Conservation (phyloP, 2,113 vertebrate species). For the Chaetodon auriga region DNA sequence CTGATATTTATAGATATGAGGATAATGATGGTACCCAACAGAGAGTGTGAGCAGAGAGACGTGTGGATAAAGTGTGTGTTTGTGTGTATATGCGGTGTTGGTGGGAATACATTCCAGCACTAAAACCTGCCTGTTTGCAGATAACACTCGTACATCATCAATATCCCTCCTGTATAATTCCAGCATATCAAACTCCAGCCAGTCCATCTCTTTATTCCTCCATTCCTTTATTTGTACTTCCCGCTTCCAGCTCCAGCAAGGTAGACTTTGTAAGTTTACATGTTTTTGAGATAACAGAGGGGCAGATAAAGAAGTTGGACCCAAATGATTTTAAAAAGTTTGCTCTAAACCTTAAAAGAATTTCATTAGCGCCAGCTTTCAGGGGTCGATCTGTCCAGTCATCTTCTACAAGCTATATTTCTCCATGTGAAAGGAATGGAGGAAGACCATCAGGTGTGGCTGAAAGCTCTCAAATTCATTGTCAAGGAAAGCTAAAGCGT, state of each 20-base stretch:
- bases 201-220: conserved; percentile 33
- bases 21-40: conserved; percentile 69
- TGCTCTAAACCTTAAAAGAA: background rate
- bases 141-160: conserved; percentile 66
- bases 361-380: background rate
- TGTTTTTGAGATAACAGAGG: conserved; percentile 28
- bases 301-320: conserved; percentile 24
- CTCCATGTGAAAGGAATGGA: too few relatives aligned
- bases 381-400: background rate
- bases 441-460: too few relatives aligned
- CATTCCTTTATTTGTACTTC: conserved; percentile 7
- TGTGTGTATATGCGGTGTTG: conserved; percentile 3
- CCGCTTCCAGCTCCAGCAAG: conserved; percentile 8
- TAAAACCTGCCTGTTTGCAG: conserved; percentile 65
- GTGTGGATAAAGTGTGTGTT: conserved; percentile 55
- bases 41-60: conserved; percentile 57
- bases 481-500: too few relatives aligned
- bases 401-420: background rate
- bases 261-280: conserved; percentile 7
- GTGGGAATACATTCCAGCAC: conserved; percentile 49
- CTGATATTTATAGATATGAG: conserved; percentile 80
- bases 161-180: conserved; percentile 41
- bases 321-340: background rate
- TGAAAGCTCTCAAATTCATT: too few relatives aligned
- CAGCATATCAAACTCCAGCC: conserved; percentile 51